A percentile compares a stretch with the other conserved stretches of the same genome.
Evolutionary conservation across 1,140 invertebrate species (phyloP).

Genomic region (Pseudomyrmex cubaensis): DNA sequence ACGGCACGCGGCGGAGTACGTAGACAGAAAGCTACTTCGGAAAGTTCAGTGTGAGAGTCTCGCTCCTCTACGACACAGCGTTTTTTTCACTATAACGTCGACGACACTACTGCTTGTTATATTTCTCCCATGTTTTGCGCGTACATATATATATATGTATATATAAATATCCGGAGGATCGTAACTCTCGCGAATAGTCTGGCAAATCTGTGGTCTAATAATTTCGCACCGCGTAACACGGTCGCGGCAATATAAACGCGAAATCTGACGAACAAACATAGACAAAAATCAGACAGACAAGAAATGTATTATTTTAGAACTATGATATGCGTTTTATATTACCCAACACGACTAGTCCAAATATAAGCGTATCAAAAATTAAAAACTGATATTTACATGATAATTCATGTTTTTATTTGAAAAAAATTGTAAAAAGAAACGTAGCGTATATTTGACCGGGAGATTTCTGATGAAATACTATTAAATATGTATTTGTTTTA

Average conservation of each 20-base stretch:
- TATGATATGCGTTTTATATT: slow-evolving; percentile 30
- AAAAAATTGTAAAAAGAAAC: neutral
- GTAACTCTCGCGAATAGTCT: slow-evolving; percentile 44
- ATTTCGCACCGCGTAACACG: slow-evolving; percentile 16
- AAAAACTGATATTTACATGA: neutral
- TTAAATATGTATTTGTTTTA: neutral
- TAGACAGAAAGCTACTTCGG: slow-evolving; percentile 49
- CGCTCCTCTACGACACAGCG: neutral
- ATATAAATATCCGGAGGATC: slow-evolving; percentile 28
- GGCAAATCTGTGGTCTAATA: slow-evolving; percentile 41
- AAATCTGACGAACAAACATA: slow-evolving; percentile 3
- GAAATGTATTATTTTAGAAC: neutral
- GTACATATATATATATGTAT: too few relatives aligned
- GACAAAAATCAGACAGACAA: neutral
- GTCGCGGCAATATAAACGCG: slow-evolving; percentile 37
- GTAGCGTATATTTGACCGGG: too few relatives aligned
- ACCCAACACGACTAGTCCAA: neutral
- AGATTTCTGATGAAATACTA: neutral
- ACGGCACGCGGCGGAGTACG: neutral
- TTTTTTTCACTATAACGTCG: slow-evolving; percentile 41
- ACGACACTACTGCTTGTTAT: slow-evolving; percentile 52
- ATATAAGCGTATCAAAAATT: neutral
- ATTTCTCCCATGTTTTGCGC: slow-evolving; percentile 38
- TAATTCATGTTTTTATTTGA: neutral
- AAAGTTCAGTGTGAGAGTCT: slow-evolving; percentile 41